These are phyloP conservation scores for Meda fulgida DNA, from an alignment of 2,797 vertebrate genomes.

Conservation along the genomic window DNA sequence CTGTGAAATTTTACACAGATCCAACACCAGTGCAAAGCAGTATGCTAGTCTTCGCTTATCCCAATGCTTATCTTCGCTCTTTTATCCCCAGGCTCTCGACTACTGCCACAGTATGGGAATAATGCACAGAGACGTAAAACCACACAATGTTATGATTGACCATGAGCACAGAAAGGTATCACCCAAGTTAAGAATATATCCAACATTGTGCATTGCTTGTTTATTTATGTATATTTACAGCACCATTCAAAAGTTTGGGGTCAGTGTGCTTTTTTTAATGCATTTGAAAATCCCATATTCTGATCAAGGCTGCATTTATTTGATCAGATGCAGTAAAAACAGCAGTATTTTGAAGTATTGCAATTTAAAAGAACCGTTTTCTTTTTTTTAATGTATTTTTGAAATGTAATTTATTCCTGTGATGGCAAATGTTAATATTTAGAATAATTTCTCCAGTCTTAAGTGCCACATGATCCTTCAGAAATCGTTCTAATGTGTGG, in stretches of 20 bases:
- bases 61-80: not conserved
- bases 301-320: not conserved
- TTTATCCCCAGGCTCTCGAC: conserved; percentile 86
- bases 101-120: conserved; percentile 99
- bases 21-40: no score
- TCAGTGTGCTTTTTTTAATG: not conserved
- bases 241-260: not conserved
- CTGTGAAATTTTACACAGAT: not conserved
- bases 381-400: not conserved
- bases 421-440: not conserved
- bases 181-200: not conserved
- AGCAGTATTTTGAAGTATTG: not conserved
- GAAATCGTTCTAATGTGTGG: not conserved
- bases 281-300: not conserved
- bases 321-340: not conserved
- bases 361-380: not conserved
- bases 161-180: conserved; percentile 99
- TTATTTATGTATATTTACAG: not conserved
- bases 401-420: not conserved
- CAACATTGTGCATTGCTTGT: not conserved
- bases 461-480: not conserved
- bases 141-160: conserved; percentile 99
- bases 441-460: not conserved
- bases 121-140: conserved; percentile 99
- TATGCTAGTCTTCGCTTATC: no score